A percentile compares a stretch with the other conserved stretches of the same genome.
Conservation (phyloP, 2,888 invertebrate genomes). For the Mechanitis mazaeus region DNA sequence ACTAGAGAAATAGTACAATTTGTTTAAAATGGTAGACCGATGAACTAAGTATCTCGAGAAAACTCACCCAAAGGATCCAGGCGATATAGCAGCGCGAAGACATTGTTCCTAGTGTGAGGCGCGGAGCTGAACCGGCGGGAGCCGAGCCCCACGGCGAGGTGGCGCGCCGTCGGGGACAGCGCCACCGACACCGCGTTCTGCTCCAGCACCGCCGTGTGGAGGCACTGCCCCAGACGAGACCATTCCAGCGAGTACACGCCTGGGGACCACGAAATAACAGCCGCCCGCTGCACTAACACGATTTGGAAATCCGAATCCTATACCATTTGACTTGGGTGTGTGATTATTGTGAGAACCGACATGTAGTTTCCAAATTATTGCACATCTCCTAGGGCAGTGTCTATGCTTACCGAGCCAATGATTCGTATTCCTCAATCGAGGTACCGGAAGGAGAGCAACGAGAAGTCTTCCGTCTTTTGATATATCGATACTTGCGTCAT, state of each 20-base stretch:
- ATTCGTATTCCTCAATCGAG: conserved; percentile 80
- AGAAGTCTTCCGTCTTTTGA: conserved; percentile 86
- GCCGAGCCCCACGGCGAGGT: conserved; percentile 88
- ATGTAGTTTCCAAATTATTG: no score
- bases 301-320: no score
- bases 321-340: no score
- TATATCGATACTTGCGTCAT: conserved; percentile 90
- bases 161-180: conserved; percentile 87
- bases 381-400: no score
- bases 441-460: conserved; percentile 85
- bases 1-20: no score
- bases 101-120: conserved; percentile 69
- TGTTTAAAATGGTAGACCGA: no score
- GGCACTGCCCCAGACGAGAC: conserved; percentile 84
- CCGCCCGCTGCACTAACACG: no score
- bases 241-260: conserved; percentile 88
- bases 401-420: conserved; percentile 81
- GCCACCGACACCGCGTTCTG: conserved; percentile 90
- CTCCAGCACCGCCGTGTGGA: conserved; percentile 85
- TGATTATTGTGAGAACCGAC: no score
- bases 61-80: conserved; percentile 56
- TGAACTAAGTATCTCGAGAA: no score
- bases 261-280: conserved; percentile 35
- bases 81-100: conserved; percentile 66
- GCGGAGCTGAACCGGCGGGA: conserved; percentile 78